phyloP scores from a whole-genome alignment of 2,113 vertebrate species.

The Gobiocypris rarus region DNA sequence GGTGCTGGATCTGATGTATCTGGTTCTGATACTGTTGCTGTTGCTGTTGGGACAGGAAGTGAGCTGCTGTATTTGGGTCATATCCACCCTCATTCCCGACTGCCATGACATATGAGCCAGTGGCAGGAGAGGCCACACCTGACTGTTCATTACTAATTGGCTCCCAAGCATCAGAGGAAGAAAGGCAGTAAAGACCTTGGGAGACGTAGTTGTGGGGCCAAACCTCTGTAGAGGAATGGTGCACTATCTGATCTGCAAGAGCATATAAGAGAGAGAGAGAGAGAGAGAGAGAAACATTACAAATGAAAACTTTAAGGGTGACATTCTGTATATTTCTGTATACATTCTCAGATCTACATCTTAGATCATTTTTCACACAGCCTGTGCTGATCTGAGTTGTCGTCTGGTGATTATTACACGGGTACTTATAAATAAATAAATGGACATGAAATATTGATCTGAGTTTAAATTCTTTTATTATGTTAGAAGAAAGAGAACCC shows the following conservation, averaged over 20 bases:
- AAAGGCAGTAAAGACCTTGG: conserved; percentile 97
- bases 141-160: conserved; percentile 89
- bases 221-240: conserved; percentile 86
- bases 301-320: not conserved
- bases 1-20: conserved; percentile 80
- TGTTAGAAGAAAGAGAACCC: not conserved
- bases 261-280: not conserved
- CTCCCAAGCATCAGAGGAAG: conserved; percentile 96
- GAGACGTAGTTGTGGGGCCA: conserved; percentile 98
- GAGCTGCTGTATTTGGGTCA: conserved; percentile 70
- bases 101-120: conserved; percentile 84
- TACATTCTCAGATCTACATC: not conserved
- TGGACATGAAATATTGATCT: not conserved
- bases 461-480: not conserved
- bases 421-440: not conserved
- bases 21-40: conserved; percentile 77
- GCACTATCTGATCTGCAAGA: conserved; percentile 84
- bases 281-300: not conserved
- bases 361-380: not conserved
- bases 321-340: not conserved
- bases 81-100: conserved; percentile 68
- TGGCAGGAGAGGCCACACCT: conserved; percentile 86
- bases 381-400: not conserved
- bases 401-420: not conserved
- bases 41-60: conserved; percentile 75